Base-by-base conservation (phyloP, 1,140 invertebrate genomes). In the Bombus pyrosoma region DNA sequence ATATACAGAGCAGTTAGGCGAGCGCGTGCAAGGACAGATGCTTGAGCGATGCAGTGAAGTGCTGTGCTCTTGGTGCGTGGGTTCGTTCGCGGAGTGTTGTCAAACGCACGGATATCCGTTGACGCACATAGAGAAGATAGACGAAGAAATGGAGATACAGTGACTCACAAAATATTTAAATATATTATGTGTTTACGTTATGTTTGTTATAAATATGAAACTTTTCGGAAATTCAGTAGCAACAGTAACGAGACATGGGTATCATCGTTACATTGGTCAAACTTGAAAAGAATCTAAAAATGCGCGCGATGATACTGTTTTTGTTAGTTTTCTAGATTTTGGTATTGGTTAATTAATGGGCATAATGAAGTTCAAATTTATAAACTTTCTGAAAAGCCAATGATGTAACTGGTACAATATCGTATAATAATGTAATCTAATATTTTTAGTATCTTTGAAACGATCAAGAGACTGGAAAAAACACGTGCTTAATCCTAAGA, bases 21-120 rank as follows among this genome's bases (percentile, higher is more conserved):
- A 93, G 92, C 93, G 91, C 92, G 93, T 94, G 93, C 93, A 94
- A 90, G 93, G 94, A 93, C 90, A 91, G 91, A 93, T 94, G 94
- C 94, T 94, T 91, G 92, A 94, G 93, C 94, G 91, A 94, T 94
- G 94, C 93, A 93, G 93, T 93, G 92, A 93, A 91, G 92, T 93
- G 93, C 92, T 91, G 93, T 94, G 93, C 92, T 93, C 93, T 64
- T 93, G 91, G 93, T 94, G 92, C 92, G 89, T 92, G 92, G 90
- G 90, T 90, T 72, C 89, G 87, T 90, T 86, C 88, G 74, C 82
- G 89, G 75, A 81, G 59, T 86, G 88, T 90, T 85, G 86, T 90
- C 89, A 89, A 80, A 80, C 89, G 81, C 85, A 83, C 64, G 78
- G 74, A 86, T 80, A 84, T 82, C 53, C 87, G 73, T 85, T 68